Conservation (phyloP, 1,140 invertebrate genomes). For the Anoplophora glabripennis region DNA sequence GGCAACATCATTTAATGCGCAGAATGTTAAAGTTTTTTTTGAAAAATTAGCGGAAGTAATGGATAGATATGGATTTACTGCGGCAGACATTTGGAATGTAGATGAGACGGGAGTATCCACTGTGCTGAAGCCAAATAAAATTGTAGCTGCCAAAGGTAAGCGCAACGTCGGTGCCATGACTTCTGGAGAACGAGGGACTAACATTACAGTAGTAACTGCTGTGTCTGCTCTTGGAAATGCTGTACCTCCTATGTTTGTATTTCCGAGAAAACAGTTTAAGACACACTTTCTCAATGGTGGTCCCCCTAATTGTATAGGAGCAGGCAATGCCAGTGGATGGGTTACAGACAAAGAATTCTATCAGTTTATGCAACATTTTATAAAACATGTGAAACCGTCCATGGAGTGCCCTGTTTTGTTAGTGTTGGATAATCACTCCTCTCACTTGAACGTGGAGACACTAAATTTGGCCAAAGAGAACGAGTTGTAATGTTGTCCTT, state of each 20-base stretch:
- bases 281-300: conserved; percentile 18
- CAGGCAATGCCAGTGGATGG: conserved; percentile 19
- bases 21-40: too few relatives aligned
- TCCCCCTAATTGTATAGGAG: conserved; percentile 15
- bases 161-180: too few relatives aligned
- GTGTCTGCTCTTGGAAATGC: conserved; percentile 18
- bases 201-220: conserved; percentile 14
- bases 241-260: conserved; percentile 21
- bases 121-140: too few relatives aligned
- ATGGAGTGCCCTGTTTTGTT: conserved; percentile 38
- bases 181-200: conserved; percentile 18
- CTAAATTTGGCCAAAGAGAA: conserved; percentile 25
- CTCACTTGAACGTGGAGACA: conserved; percentile 27
- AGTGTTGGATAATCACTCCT: conserved; percentile 42
- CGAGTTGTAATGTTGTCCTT: conserved; percentile 23
- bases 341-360: conserved; percentile 28
- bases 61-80: conserved; percentile 4
- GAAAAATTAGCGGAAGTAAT: too few relatives aligned
- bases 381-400: conserved; percentile 36
- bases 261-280: conserved; percentile 16
- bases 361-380: conserved; percentile 43
- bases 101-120: conserved; percentile 8
- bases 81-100: conserved; percentile 10
- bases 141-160: too few relatives aligned
- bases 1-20: too few relatives aligned